Evolutionary conservation across 2,113 vertebrate species (phyloP).

Genomic region (Galeopterus variegatus): DNA sequence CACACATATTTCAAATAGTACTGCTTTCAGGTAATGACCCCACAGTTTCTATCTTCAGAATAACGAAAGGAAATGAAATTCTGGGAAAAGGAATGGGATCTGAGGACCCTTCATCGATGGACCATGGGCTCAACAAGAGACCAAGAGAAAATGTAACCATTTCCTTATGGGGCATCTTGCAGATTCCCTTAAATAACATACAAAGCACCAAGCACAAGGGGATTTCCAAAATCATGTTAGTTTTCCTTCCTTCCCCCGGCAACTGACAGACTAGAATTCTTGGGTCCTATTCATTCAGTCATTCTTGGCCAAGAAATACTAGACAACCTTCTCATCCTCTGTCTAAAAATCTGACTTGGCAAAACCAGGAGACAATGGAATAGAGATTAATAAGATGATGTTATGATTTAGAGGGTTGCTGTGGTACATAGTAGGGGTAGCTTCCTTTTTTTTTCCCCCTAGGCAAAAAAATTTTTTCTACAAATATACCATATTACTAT

Average conservation of each 20-base stretch:
- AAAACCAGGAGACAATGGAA: constrained; percentile 55
- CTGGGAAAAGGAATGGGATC: constrained; percentile 31
- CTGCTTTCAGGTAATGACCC: constrained; percentile 21
- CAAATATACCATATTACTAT: constrained; percentile 63
- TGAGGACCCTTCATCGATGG: background rate
- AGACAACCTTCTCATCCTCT: background rate
- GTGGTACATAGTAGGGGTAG: background rate
- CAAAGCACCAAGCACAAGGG: constrained; percentile 16
- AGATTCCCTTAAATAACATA: constrained; percentile 2
- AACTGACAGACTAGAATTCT: constrained; percentile 45
- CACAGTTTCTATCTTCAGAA: background rate
- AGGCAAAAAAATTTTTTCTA: background rate
- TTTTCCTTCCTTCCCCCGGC: background rate
- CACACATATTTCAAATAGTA: background rate
- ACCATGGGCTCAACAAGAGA: constrained; percentile 5
- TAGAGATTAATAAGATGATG: constrained; percentile 32
- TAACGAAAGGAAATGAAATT: constrained; percentile 55
- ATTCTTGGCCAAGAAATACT: constrained; percentile 1
- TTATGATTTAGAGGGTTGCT: background rate
- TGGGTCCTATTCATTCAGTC: background rate
- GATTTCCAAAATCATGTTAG: background rate
- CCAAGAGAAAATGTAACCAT: background rate
- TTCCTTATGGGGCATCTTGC: background rate
- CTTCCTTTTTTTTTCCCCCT: background rate
- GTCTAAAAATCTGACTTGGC: constrained; percentile 55